Percentiles rank a stretch among this genome's conserved stretches.
These are phyloP conservation scores for Oriolus oriolus DNA, from an alignment of 2,113 vertebrate genomes.

Conservation along the genomic window DNA sequence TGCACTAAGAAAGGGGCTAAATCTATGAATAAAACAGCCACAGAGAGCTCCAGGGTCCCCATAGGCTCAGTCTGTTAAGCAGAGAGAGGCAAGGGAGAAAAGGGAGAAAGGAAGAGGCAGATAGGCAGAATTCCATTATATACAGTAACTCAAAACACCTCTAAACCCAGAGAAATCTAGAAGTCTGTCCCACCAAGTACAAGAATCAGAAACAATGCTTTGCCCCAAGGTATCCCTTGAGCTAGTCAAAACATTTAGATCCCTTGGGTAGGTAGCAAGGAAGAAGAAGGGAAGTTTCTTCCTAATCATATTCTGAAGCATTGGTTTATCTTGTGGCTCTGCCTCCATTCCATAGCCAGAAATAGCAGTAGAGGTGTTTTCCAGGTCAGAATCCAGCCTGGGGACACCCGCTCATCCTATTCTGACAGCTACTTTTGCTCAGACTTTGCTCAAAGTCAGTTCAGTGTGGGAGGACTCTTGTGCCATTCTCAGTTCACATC, in stretches of 20 bases:
- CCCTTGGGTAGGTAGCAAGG: background rate
- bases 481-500: background rate
- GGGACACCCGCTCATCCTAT: background rate
- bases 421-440: background rate
- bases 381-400: background rate
- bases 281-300: background rate
- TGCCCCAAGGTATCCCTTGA: background rate
- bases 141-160: background rate
- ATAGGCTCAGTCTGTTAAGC: background rate
- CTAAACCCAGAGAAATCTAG: background rate
- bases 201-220: background rate
- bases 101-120: background rate
- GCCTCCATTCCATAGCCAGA: background rate
- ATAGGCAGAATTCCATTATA: background rate
- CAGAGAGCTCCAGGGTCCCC: background rate
- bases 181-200: background rate
- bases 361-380: background rate
- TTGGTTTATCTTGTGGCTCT: background rate
- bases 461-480: background rate
- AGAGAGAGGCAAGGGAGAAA: background rate
- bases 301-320: background rate
- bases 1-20: constrained; percentile 15
- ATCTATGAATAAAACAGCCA: constrained; percentile 53
- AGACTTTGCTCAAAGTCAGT: background rate
- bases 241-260: background rate